Conservation (phyloP, 2,888 invertebrate species). For the Phania funesta region DNA sequence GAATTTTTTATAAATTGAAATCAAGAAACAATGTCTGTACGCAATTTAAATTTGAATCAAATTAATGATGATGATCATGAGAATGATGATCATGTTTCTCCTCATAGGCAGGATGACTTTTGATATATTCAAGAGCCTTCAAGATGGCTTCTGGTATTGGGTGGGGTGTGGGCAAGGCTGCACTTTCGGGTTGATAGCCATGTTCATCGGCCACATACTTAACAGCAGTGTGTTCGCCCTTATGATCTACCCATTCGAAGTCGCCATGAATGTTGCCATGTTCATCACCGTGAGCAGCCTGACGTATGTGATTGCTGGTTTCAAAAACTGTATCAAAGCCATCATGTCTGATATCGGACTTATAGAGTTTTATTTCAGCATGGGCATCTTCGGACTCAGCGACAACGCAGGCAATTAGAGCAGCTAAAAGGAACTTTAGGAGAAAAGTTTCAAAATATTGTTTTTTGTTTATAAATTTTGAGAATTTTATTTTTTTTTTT, state of each 20-base stretch:
- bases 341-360: slow-evolving; percentile 71
- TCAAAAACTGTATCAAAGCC: slow-evolving; percentile 72
- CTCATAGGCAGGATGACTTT: slow-evolving; percentile 74
- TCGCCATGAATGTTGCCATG: slow-evolving; percentile 73
- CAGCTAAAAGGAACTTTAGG: slow-evolving; percentile 55
- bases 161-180: slow-evolving; percentile 69
- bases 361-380: slow-evolving; percentile 65
- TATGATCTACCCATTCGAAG: slow-evolving; percentile 73
- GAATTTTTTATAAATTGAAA: too few relatives aligned
- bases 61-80: not conserved
- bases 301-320: slow-evolving; percentile 72
- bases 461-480: not conserved
- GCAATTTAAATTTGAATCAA: too few relatives aligned
- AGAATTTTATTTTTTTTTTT: not conserved
- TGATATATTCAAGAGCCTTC: slow-evolving; percentile 81
- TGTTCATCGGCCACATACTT: slow-evolving; percentile 75
- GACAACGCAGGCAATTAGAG: slow-evolving; percentile 69
- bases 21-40: not conserved
- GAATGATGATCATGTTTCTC: slow-evolving; percentile 20
- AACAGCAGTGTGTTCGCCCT: slow-evolving; percentile 73
- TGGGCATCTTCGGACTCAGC: slow-evolving; percentile 58
- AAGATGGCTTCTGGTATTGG: slow-evolving; percentile 70
- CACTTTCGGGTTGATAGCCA: slow-evolving; percentile 72
- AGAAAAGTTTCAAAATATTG: too few relatives aligned
- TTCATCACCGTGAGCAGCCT: slow-evolving; percentile 71